These are phyloP conservation scores for Marcusenius ussheri DNA, from an alignment of 2,113 vertebrate species.

Conservation along the genomic window DNA sequence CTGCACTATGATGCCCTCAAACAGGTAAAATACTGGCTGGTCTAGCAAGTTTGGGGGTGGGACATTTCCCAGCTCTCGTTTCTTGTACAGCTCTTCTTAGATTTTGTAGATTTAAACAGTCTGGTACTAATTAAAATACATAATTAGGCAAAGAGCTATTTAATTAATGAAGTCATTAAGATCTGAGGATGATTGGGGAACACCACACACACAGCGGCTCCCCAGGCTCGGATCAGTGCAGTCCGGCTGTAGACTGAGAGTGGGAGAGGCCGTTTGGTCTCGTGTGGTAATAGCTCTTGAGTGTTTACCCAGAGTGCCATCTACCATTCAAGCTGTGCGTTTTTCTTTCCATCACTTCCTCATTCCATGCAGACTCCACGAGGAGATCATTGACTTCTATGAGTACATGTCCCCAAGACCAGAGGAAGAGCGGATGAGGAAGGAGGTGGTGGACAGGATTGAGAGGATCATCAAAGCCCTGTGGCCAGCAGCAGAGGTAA, in stretches of 20 bases:
- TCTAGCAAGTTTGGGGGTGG: not conserved
- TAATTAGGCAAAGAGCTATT: not conserved
- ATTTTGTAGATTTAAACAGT: not conserved
- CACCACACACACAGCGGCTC: not conserved
- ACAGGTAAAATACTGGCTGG: not conserved
- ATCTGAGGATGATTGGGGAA: not conserved
- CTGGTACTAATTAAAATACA: not conserved
- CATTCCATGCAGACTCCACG: conserved; percentile 70
- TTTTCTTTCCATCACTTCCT: not conserved
- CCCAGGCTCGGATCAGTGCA: not conserved
- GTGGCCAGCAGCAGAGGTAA: conserved; percentile 88
- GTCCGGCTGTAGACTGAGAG: not conserved
- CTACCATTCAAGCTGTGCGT: not conserved
- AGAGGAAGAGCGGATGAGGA: conserved; percentile 90
- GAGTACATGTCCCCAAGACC: conserved; percentile 89
- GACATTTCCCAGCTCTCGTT: not conserved
- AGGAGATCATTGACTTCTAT: conserved; percentile 94
- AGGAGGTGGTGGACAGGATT: conserved; percentile 91
- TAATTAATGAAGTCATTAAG: not conserved
- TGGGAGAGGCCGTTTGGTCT: not conserved
- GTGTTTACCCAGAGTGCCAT: not conserved
- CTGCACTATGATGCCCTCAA: not conserved
- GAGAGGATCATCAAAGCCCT: conserved; percentile 88
- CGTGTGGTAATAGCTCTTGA: not conserved
- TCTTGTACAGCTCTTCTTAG: not conserved